Evolutionary conservation across 2,888 invertebrate species (phyloP).

Genomic region (Pseudococcus viburni): DNA sequence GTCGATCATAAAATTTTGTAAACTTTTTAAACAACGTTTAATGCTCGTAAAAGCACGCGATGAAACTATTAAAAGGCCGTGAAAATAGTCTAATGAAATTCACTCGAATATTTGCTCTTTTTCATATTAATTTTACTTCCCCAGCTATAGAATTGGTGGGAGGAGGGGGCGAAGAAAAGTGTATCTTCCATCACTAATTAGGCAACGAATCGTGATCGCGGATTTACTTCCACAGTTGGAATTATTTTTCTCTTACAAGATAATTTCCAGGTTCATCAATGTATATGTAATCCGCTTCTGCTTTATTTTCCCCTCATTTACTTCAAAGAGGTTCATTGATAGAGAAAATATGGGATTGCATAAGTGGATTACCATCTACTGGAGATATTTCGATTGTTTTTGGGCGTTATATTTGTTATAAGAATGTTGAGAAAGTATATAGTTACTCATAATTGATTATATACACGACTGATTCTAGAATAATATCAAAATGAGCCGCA

Average conservation of each 20-base stretch:
- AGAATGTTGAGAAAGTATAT: slow-evolving; percentile 11
- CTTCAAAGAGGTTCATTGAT: neutral
- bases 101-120: neutral
- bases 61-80: neutral
- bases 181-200: neutral
- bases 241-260: neutral
- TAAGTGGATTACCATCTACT: neutral
- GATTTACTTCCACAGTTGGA: neutral
- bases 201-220: neutral
- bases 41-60: slow-evolving; percentile 29
- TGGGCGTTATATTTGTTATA: neutral
- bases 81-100: neutral
- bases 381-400: slow-evolving; percentile 1
- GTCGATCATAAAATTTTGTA: neutral
- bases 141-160: neutral
- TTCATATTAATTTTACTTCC: neutral
- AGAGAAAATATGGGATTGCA: slow-evolving; percentile 9
- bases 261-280: neutral
- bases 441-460: neutral
- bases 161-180: neutral
- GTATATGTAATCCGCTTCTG: neutral
- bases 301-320: neutral
- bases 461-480: neutral
- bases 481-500: neutral
- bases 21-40: neutral